These are phyloP conservation scores for Argyra leucocephala DNA, from an alignment of 2,888 invertebrate genomes.

Conservation along the genomic window DNA sequence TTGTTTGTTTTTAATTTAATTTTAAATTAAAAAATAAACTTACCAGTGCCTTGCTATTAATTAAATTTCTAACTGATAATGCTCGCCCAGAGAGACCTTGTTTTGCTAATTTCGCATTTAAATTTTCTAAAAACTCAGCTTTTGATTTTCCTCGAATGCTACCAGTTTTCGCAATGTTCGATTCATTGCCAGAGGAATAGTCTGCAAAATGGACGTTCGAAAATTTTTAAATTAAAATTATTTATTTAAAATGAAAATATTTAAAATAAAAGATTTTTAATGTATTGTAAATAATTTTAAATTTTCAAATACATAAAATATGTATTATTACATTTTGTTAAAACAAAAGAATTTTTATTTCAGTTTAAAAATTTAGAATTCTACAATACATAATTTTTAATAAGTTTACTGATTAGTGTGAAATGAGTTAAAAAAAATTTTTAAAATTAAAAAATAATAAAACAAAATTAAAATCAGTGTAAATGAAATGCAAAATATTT, in stretches of 20 bases:
- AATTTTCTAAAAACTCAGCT: constrained; percentile 65
- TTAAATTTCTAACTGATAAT: constrained; percentile 59
- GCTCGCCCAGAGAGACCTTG: constrained; percentile 54
- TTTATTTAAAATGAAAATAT: no score
- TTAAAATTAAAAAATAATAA: background rate
- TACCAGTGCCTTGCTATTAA: constrained; percentile 63
- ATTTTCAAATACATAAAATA: no score
- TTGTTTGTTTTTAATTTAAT: no score
- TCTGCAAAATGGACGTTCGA: constrained; percentile 33
- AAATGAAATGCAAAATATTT: constrained; percentile 1
- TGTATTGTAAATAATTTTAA: no score
- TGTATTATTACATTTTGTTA: no score
- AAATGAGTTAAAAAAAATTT: no score
- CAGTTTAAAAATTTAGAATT: no score
- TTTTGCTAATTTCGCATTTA: constrained; percentile 68
- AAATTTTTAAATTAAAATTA: no score
- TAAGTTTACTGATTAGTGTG: no score
- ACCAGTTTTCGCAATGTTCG: constrained; percentile 36
- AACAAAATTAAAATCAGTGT: background rate
- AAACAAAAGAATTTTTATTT: no score
- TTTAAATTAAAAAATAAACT: constrained; percentile 31
- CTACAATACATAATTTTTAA: no score
- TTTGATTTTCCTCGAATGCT: constrained; percentile 43
- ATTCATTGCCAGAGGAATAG: constrained; percentile 42
- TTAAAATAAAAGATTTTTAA: no score